These are phyloP conservation scores for Scyliorhinus canicula DNA, from an alignment of 2,797 vertebrate species.

Conservation along the genomic window DNA sequence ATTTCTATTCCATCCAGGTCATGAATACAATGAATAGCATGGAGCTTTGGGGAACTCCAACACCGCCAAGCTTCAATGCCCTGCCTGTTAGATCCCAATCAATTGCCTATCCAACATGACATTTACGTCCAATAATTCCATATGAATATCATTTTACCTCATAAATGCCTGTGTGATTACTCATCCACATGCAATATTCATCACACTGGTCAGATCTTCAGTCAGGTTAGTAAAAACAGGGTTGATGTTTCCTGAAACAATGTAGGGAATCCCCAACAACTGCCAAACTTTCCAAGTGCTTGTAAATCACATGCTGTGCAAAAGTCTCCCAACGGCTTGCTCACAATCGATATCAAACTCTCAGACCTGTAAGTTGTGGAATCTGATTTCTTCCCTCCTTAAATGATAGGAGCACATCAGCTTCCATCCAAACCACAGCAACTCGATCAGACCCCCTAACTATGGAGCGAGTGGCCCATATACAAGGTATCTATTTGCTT, in stretches of 20 bases:
- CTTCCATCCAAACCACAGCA: neutral
- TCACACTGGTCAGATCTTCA: neutral
- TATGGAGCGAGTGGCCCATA: neutral
- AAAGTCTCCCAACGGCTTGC: neutral
- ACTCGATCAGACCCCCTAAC: neutral
- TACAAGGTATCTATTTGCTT: neutral
- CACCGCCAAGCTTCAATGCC: neutral
- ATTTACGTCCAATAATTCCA: neutral
- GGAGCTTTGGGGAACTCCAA: neutral
- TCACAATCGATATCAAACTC: neutral
- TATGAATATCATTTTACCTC: neutral
- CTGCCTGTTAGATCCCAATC: neutral
- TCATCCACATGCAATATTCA: neutral
- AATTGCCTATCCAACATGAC: neutral
- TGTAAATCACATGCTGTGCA: neutral
- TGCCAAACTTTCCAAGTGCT: neutral
- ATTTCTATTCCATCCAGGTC: neutral
- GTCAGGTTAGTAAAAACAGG: neutral
- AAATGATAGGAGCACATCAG: neutral
- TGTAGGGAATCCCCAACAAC: neutral
- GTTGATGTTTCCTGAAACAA: neutral
- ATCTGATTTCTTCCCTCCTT: neutral
- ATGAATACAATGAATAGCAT: neutral
- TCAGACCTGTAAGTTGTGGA: neutral
- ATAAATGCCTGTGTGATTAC: neutral